phyloP scores from a whole-genome alignment of 2,888 invertebrate genomes.

The Acleris holmiana region DNA sequence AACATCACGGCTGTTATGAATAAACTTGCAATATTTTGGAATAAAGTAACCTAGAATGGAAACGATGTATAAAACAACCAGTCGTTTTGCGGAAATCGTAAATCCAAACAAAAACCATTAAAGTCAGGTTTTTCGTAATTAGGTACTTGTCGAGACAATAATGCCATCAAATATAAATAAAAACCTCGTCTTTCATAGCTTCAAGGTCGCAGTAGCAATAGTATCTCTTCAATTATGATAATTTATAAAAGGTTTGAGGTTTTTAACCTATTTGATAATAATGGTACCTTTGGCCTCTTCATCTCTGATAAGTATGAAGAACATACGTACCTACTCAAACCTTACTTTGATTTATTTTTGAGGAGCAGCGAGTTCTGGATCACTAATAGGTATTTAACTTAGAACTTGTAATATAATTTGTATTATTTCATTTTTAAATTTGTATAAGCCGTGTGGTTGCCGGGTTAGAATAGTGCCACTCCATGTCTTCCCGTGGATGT shows the following conservation, averaged over 20 bases:
- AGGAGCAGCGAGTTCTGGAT: no score
- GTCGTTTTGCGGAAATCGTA: constrained; percentile 44
- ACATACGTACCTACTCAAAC: no score
- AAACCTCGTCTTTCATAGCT: constrained; percentile 10
- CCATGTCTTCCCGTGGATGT: no score
- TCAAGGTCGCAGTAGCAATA: constrained; percentile 12
- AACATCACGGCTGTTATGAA: constrained; percentile 25
- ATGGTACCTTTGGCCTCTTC: no score
- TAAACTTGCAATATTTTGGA: constrained; percentile 29
- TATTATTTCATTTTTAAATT: no score
- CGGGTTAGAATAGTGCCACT: no score
- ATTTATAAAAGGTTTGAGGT: not conserved
- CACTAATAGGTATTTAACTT: no score
- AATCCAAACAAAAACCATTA: constrained; percentile 43
- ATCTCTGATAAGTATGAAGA: no score
- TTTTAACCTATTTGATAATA: no score
- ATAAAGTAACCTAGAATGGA: constrained; percentile 12
- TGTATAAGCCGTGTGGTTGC: no score
- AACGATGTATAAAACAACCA: constrained; percentile 31
- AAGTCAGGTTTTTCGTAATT: constrained; percentile 32
- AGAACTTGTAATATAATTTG: no score
- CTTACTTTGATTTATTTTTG: no score
- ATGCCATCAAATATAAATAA: constrained; percentile 25
- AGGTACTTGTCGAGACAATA: constrained; percentile 29
- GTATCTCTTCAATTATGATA: not conserved